Percentiles rank a stretch among this genome's conserved stretches.
phyloP scores from a whole-genome alignment of 2,113 vertebrate species.

The Burhinus oedicnemus region DNA sequence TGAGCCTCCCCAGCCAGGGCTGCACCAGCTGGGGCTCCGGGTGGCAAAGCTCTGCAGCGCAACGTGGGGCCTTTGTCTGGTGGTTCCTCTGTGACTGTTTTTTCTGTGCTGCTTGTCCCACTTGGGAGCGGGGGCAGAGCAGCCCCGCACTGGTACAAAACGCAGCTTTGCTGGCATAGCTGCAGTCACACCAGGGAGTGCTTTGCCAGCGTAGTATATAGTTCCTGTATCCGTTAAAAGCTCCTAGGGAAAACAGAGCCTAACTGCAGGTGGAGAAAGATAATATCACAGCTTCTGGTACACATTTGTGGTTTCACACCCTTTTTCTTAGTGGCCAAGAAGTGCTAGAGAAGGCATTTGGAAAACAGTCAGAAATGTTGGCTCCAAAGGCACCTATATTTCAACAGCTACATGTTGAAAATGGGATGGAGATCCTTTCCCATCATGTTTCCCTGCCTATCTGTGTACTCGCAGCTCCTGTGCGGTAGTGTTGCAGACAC shows the following conservation, averaged over 20 bases:
- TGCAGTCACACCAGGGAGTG: conserved; percentile 56
- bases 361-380: neutral
- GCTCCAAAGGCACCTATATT: neutral
- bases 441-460: neutral
- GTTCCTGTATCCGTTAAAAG: conserved; percentile 40
- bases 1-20: neutral
- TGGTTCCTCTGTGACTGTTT: neutral
- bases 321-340: conserved; percentile 7
- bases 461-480: neutral
- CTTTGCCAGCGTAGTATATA: conserved; percentile 40
- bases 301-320: neutral
- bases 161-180: conserved; percentile 27
- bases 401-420: neutral
- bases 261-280: conserved; percentile 46
- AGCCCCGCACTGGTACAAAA: neutral
- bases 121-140: neutral
- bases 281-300: conserved; percentile 39
- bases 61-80: neutral
- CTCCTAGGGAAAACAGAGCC: conserved; percentile 58
- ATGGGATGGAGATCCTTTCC: neutral
- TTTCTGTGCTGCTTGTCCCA: neutral
- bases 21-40: accelerated
- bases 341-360: neutral
- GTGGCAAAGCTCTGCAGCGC: neutral
- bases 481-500: neutral